Base-by-base conservation (phyloP, 2,888 invertebrate genomes). In the Schizotus pectinicornis region DNA sequence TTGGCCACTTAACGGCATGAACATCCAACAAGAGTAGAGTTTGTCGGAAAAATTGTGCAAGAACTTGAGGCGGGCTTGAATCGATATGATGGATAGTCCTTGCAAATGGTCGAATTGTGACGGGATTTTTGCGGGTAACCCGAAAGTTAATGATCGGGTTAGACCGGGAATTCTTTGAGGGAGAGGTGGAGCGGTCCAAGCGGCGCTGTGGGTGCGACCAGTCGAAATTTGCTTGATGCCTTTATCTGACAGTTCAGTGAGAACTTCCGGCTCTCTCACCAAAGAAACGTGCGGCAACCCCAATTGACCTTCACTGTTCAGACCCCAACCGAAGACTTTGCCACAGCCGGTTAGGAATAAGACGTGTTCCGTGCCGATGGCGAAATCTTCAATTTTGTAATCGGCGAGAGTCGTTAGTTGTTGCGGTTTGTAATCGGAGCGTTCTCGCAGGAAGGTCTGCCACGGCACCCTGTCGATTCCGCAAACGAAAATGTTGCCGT, bases 1-100 rank as follows among this genome's bases (percentile, higher is more conserved):
- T 67, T 81, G 80, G 14, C 76, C 72, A 56, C 80, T 76, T 9
- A 84, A 71, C 1, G 84, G 83, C 68, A 84, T 76, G 41, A 84
- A 76, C 8, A 81, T 79, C 86, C 86, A 86, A 41, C 84, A 83
- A 1, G 82, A 79, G 72, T 85, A 86, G 50, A 87, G 73, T 22
- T 84, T 81, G 71, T 86, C 86, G n/a, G 86, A 86, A 75, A 86
- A 86, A 63, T 82, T 82, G 68, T 85, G 83, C 8, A 88, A 79
- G 39, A 86, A 81, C 59, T 81, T 81, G 30, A 87, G 77, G 48
- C 87, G 73, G 1, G 82, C 81, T 64, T 83, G 81, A 9, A 86
- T 81, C 2, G 83, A 80, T 37, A 80, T 77, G 11, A 84, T 79
- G 1, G 82, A 75, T 34, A 82, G 69, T 3, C 79, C 81, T 64